A percentile compares a stretch with the other conserved stretches of the same genome.
These are phyloP conservation scores for Pogoniulus pusillus DNA, from an alignment of 2,797 vertebrate genomes.

Conservation along the genomic window DNA sequence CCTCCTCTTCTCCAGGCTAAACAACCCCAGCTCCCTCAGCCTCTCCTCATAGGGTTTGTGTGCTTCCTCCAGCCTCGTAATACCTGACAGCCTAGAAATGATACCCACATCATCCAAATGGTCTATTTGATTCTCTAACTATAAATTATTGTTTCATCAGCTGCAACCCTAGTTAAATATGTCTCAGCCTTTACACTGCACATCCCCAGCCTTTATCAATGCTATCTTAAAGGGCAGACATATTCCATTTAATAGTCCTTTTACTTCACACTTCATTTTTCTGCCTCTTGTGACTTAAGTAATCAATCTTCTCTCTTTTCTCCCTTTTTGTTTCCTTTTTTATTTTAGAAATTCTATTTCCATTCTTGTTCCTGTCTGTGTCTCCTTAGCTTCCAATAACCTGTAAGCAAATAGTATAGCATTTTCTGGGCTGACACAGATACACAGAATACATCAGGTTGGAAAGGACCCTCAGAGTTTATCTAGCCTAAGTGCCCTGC, in stretches of 20 bases:
- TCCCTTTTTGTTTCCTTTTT: not conserved
- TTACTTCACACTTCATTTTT: conserved; percentile 44
- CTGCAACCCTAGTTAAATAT: not conserved
- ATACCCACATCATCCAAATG: not conserved
- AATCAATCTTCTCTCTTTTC: conserved; percentile 49
- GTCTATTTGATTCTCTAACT: conserved; percentile 9
- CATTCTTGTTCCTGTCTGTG: not conserved
- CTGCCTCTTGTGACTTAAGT: conserved; percentile 28
- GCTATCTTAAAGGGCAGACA: conserved; percentile 17
- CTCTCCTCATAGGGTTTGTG: no score
- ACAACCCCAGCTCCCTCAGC: no score
- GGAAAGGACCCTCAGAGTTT: no score
- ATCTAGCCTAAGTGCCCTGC: not conserved
- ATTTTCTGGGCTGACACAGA: conserved; percentile 27
- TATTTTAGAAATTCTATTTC: conserved; percentile 19
- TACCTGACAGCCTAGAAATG: not conserved
- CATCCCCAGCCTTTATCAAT: not conserved
- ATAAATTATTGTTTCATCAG: conserved; percentile 23
- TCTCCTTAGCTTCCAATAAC: conserved; percentile 1
- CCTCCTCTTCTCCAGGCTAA: no score
- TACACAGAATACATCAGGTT: no score
- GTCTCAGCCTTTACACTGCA: not conserved
- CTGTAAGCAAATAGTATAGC: not conserved
- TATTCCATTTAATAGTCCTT: not conserved
- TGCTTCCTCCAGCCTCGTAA: not conserved